Conservation (phyloP, 2,888 invertebrate species). For the Liposcelis brunnea region DNA sequence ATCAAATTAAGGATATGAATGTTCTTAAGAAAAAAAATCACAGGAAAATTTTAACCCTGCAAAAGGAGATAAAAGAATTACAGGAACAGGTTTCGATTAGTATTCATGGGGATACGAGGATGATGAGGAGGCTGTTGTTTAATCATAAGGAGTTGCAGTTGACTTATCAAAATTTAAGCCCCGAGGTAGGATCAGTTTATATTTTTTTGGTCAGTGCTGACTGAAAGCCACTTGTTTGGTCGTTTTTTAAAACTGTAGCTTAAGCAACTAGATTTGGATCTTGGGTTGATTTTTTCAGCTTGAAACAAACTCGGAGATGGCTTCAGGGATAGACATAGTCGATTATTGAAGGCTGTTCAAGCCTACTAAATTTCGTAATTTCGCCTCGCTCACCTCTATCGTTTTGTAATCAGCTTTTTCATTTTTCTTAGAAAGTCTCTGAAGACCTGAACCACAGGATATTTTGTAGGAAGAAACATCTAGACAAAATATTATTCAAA, state of each 20-base stretch:
- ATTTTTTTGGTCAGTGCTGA: too few species aligned
- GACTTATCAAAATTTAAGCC: constrained; percentile 3
- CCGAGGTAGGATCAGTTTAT: constrained; percentile 11
- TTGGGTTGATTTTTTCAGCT: too few species aligned
- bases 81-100: constrained; percentile 39
- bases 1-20: constrained; percentile 3
- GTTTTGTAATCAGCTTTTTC: neutral
- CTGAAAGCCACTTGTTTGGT: too few species aligned
- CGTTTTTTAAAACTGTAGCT: too few species aligned
- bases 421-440: constrained; percentile 34
- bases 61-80: constrained; percentile 35
- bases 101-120: constrained; percentile 40
- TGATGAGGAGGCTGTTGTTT: constrained; percentile 29
- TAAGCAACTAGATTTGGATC: too few species aligned
- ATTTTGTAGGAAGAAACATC: constrained; percentile 40
- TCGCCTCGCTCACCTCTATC: too few species aligned
- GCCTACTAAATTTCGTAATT: too few species aligned
- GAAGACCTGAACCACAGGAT: constrained; percentile 42
- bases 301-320: too few species aligned
- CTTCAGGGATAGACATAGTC: too few species aligned
- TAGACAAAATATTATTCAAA: constrained; percentile 39
- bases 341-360: too few species aligned
- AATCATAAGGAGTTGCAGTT: constrained; percentile 9
- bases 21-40: constrained; percentile 23
- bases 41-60: constrained; percentile 36